Evolutionary conservation across 2,888 invertebrate genomes (phyloP).

Genomic region (Amaurobius ferox): DNA sequence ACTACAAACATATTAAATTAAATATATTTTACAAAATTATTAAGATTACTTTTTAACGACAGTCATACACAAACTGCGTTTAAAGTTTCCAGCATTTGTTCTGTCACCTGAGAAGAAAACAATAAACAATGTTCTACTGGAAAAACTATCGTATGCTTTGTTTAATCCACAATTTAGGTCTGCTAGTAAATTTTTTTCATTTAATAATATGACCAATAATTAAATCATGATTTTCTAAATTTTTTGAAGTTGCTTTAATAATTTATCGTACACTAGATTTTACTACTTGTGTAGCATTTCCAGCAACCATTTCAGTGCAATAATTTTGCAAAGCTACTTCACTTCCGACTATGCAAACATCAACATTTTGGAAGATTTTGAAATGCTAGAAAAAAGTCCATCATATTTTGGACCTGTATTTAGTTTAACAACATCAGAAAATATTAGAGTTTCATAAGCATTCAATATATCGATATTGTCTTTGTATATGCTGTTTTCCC

Average conservation of each 20-base stretch:
- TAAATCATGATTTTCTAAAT: slow-evolving; percentile 34
- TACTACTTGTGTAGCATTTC: background rate
- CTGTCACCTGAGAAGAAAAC: slow-evolving; percentile 24
- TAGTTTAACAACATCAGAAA: too few relatives aligned
- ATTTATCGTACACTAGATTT: slow-evolving; percentile 36
- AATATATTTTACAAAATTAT: too few relatives aligned
- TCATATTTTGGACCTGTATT: background rate
- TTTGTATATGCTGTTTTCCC: background rate
- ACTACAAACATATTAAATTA: too few relatives aligned
- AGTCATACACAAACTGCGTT: slow-evolving; percentile 36
- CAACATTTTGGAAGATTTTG: slow-evolving; percentile 24
- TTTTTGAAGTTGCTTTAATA: slow-evolving; percentile 24
- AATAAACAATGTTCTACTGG: slow-evolving; percentile 38
- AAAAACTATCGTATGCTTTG: slow-evolving; percentile 22
- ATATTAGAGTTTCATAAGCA: background rate
- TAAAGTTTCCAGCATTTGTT: slow-evolving; percentile 5
- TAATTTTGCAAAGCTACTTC: slow-evolving; percentile 23
- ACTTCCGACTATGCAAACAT: slow-evolving; percentile 43
- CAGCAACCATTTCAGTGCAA: background rate
- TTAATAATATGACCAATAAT: slow-evolving; percentile 29
- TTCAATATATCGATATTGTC: background rate
- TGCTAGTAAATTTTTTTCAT: background rate
- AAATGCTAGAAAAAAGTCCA: slow-evolving; percentile 31
- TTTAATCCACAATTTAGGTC: slow-evolving; percentile 22
- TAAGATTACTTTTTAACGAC: too few relatives aligned